Evolutionary conservation across 2,888 invertebrate genomes (phyloP).

Genomic region (Sphaerophoria rueppellii): DNA sequence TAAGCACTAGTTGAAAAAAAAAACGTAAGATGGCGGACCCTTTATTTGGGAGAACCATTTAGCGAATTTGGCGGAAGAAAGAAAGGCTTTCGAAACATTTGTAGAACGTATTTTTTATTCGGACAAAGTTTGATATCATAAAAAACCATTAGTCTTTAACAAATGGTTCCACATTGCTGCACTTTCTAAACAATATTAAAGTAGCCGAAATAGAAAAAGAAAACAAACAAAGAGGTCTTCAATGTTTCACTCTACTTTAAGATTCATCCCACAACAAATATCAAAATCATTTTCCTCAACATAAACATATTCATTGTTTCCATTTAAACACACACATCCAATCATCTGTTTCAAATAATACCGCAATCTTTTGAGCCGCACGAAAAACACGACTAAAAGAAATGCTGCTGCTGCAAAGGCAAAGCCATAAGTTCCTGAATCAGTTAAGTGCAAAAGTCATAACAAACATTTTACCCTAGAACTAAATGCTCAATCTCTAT

Average conservation of each 20-base stretch:
- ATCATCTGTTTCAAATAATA: conserved; percentile 40
- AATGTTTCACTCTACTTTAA: too few relatives aligned
- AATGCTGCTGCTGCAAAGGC: neutral
- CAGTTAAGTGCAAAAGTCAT: conserved; percentile 27
- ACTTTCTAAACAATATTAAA: conserved; percentile 8
- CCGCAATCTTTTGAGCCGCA: conserved; percentile 34
- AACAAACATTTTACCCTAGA: conserved; percentile 51
- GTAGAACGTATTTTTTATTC: too few relatives aligned
- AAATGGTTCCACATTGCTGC: conserved; percentile 27
- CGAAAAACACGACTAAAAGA: conserved; percentile 4
- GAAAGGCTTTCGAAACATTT: too few relatives aligned
- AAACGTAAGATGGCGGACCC: too few relatives aligned
- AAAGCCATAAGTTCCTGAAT: too few relatives aligned
- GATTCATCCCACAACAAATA: neutral
- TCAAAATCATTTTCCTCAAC: neutral
- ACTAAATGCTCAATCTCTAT: conserved; percentile 45
- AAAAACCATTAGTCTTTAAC: conserved; percentile 60
- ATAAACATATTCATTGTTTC: neutral
- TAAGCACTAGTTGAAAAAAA: too few relatives aligned
- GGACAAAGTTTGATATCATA: conserved; percentile 45
- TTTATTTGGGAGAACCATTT: too few relatives aligned
- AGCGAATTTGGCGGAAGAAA: too few relatives aligned
- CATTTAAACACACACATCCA: neutral
- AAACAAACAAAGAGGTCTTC: too few relatives aligned
- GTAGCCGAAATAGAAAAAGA: too few relatives aligned